Evolutionary conservation across 1,140 invertebrate species (phyloP), one percentile per base, ranked within the genome.

Genomic region (Micrasema minimum): DNA sequence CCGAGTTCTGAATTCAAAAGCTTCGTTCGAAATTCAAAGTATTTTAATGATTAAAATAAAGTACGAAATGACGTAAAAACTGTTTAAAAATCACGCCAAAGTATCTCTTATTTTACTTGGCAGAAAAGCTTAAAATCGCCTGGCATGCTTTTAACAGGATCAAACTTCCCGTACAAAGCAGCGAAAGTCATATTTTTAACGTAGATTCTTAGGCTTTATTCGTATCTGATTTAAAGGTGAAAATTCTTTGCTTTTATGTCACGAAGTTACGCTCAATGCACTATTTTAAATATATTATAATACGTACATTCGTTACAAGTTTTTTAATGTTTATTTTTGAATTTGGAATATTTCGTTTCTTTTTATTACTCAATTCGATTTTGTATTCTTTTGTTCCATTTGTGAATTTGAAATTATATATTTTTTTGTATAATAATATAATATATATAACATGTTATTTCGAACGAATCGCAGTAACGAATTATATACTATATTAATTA

Each of bases 31-130:
- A 22, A 59, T 59, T 14, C 55, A 20, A 59, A 59, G 37, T 35
- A n/a, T 72, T 72, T 59, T 59, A 59, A 59, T 59, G 55, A 20
- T 38, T 59, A 22, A 20, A 59, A 31, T 41, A 72, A 72, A 62
- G 65, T 41, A 14, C 16, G 18, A 20, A 59, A 59, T 9, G 35
- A 1, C 35, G 6, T 18, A 59, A 43, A 5, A 16, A 0, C 5
- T 11, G 10, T 3, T 0, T 0, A 20, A 43, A 11, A 6, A 22
- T 12, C 18, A 20, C 1, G 11, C 35, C 2, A 59, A 22, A 59
- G 6, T 41, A n/a, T 11, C 16, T 7, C 37, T 12, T 59, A 59
- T 11, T 11, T 1, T 31, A 11, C 37, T 7, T 38, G 2, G 2
- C 9, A 38, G 11, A 2, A 59, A 59, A 10, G 6, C 12, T 10